These are phyloP conservation scores for Scomber japonicus DNA, from an alignment of 2,113 vertebrate species.

Conservation along the genomic window DNA sequence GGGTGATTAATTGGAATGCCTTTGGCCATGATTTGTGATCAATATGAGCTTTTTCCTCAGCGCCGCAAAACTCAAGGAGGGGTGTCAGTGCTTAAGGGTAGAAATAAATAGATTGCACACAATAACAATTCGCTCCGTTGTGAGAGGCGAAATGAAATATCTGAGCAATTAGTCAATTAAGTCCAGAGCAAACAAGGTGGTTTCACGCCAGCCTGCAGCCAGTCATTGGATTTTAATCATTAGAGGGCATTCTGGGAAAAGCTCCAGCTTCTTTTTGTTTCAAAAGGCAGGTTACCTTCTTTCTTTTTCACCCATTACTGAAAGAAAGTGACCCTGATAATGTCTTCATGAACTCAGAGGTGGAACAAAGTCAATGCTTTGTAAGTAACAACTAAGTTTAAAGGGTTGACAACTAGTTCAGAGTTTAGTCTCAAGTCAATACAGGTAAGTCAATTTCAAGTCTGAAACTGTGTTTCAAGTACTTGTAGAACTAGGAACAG, in stretches of 20 bases:
- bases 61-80: slow-evolving; percentile 11
- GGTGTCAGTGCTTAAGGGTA: slow-evolving; percentile 48
- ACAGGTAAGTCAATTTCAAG: background rate
- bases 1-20: slow-evolving; percentile 66
- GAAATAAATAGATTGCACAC: slow-evolving; percentile 64
- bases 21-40: slow-evolving; percentile 64
- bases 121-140: slow-evolving; percentile 55
- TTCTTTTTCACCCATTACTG: background rate
- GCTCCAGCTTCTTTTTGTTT: slow-evolving; percentile 36
- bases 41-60: slow-evolving; percentile 54
- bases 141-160: slow-evolving; percentile 51
- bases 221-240: slow-evolving; percentile 62
- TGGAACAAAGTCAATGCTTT: background rate
- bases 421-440: background rate
- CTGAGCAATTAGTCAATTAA: slow-evolving; percentile 70
- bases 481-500: background rate
- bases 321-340: background rate
- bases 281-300: background rate
- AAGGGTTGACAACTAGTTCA: background rate
- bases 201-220: slow-evolving; percentile 49
- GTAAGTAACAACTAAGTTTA: background rate
- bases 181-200: slow-evolving; percentile 61
- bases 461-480: background rate
- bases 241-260: slow-evolving; percentile 54
- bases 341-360: background rate